Evolutionary conservation across 2,113 vertebrate genomes (phyloP).

Genomic region (Heptranchias perlo): DNA sequence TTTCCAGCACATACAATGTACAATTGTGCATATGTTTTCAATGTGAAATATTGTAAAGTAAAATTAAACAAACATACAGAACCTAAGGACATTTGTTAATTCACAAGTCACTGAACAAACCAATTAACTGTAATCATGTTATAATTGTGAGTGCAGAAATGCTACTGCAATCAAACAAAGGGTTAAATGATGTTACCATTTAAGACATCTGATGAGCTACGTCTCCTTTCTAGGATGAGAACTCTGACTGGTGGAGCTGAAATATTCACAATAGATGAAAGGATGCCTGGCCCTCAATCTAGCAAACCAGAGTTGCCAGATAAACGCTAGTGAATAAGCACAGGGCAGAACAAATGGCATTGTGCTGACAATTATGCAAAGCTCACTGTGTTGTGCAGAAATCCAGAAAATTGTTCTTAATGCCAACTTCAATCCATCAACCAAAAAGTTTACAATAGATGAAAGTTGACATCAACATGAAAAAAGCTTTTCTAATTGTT

Average conservation of each 20-base stretch:
- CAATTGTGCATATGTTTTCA: too few species aligned
- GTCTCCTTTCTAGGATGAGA: neutral
- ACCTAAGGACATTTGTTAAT: neutral
- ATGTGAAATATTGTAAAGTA: neutral
- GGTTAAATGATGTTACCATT: slow-evolving; percentile 27
- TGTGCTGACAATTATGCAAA: slow-evolving; percentile 32
- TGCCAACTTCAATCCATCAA: neutral
- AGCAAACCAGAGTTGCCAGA: slow-evolving; percentile 14
- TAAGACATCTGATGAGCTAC: neutral
- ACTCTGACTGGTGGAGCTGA: neutral
- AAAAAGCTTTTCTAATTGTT: slow-evolving; percentile 1
- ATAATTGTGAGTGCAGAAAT: slow-evolving; percentile 3
- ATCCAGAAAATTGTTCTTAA: slow-evolving; percentile 13
- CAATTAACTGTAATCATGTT: neutral
- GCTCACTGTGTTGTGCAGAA: neutral
- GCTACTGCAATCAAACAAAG: neutral
- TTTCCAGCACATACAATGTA: too few species aligned
- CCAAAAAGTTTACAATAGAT: slow-evolving; percentile 2
- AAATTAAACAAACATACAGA: neutral
- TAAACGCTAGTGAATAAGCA: neutral
- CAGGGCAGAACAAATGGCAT: slow-evolving; percentile 6
- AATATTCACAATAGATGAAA: slow-evolving; percentile 21
- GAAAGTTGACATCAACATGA: slow-evolving; percentile 16
- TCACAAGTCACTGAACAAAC: neutral
- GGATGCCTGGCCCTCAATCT: neutral